Evolutionary conservation across 2,797 vertebrate species (phyloP), one percentile per base, ranked within the genome.

Genomic region (Leptoclinus maculatus): DNA sequence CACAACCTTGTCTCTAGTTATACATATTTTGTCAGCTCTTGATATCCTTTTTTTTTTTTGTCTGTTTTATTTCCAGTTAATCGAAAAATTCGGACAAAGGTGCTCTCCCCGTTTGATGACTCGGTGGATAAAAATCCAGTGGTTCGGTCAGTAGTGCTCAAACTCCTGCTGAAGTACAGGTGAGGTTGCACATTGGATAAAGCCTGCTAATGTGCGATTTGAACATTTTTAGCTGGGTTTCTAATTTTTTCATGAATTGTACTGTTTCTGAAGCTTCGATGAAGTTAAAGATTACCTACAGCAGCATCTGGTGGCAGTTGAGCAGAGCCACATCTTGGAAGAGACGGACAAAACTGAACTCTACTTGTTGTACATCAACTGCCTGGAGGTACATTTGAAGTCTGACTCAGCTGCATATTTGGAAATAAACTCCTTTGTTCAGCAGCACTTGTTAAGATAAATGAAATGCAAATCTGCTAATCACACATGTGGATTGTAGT

Each of bases 91-190:
- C 88, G 93, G 79, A 99, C 98, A 1, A 98, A 97, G 71, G 79
- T 93, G 10, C 95, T 99, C 36, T 98, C 98, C 56, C 98, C 98
- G 0, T 99, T 99, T 66, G 92, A 97, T 0, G 98, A 99, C 3
- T 96, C 96, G 4, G 91, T 97, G 85, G 98, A 99, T 90, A 96
- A 95, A 91, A 98, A 95, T 74, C 98, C 98, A 1, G 90, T 99
- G 39, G 94, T 98, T 82, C 97, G 98, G 64, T 99, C 98, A 0
- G 95, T 98, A 4, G 93, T 99, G 66, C 95, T 99, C 66, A 99
- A 99, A 90, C 95, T 99, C 45, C 96, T 99, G 27, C 83, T 99
- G 62, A 98, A 99, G 83, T 99, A 98, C 94, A 99, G 97, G 98
- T 99, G 82, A 91, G 86, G 7, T 59, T 38, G 2, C 23, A 47